phyloP scores from a whole-genome alignment of 2,888 invertebrate species.

The Thelaira solivaga region DNA sequence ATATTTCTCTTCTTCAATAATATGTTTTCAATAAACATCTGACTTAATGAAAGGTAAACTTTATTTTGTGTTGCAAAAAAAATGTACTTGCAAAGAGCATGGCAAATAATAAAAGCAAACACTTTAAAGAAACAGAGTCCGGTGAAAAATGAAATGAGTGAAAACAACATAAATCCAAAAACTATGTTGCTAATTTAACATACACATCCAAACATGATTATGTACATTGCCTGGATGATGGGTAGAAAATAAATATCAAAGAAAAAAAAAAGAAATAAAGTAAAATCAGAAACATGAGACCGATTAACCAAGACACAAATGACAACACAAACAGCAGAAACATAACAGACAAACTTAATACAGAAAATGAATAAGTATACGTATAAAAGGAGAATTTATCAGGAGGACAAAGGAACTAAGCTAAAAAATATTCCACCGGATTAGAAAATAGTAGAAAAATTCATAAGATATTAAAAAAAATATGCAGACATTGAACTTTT shows the following conservation, averaged over 20 bases:
- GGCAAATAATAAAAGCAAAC: constrained; percentile 33
- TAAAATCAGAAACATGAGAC: constrained; percentile 19
- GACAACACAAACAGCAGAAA: constrained; percentile 32
- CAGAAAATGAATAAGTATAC: constrained; percentile 35
- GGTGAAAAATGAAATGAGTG: background rate
- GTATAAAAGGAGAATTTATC: constrained; percentile 26
- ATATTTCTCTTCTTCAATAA: no score
- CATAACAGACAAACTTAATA: constrained; percentile 48
- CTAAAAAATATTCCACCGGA: constrained; percentile 12
- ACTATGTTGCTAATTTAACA: constrained; percentile 51
- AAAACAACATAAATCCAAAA: constrained; percentile 25
- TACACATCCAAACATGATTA: constrained; percentile 23
- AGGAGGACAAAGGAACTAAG: constrained; percentile 37
- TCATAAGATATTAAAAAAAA: constrained; percentile 9
- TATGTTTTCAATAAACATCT: no score
- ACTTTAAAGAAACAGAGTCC: constrained; percentile 22
- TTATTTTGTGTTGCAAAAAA: no score
- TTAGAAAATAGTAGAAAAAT: constrained; percentile 2
- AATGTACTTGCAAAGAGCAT: no score
- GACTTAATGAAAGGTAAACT: no score
- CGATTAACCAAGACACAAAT: background rate
- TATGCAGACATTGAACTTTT: constrained; percentile 11
- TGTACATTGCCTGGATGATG: constrained; percentile 14
- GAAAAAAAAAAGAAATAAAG: constrained; percentile 3
- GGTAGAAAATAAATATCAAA: constrained; percentile 8